Conservation (phyloP, 2,888 invertebrate genomes). For the Tenthredo amoena region DNA sequence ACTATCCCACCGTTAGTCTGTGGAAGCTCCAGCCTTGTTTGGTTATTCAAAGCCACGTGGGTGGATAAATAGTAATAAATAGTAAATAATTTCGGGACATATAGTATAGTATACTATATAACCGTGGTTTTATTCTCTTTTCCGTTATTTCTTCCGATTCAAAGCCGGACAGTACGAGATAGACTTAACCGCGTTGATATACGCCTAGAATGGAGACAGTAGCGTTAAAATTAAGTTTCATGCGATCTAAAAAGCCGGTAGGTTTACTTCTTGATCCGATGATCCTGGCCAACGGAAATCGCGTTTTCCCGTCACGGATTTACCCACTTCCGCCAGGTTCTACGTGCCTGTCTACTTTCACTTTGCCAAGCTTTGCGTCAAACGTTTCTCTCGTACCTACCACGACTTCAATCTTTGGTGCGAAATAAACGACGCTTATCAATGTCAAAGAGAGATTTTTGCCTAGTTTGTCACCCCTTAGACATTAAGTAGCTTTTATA, state of each 20-base stretch:
- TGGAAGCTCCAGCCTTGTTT: neutral
- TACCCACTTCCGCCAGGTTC: slow-evolving; percentile 40
- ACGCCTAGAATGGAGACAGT: neutral
- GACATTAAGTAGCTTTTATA: neutral
- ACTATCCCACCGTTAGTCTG: neutral
- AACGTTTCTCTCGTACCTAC: neutral
- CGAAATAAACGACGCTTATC: slow-evolving; percentile 1
- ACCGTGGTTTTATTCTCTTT: neutral
- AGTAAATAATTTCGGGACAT: neutral
- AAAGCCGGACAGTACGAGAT: neutral
- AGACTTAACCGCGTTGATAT: neutral
- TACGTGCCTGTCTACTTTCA: slow-evolving; percentile 45
- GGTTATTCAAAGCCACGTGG: neutral
- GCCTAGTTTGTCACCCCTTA: neutral
- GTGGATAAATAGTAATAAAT: neutral
- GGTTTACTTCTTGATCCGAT: slow-evolving; percentile 45
- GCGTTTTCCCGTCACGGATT: slow-evolving; percentile 49
- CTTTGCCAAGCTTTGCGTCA: slow-evolving; percentile 41
- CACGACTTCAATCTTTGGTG: neutral
- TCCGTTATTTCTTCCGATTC: neutral
- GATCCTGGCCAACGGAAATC: slow-evolving; percentile 45
- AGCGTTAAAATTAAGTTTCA: slow-evolving; percentile 27
- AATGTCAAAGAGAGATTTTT: slow-evolving; percentile 4
- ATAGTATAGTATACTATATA: no score
- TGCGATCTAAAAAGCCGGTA: slow-evolving; percentile 16